Percentiles rank a stretch among this genome's conserved stretches.
These are phyloP conservation scores for Dasyprocta punctata DNA, from an alignment of 2,113 vertebrate species.

Conservation along the genomic window DNA sequence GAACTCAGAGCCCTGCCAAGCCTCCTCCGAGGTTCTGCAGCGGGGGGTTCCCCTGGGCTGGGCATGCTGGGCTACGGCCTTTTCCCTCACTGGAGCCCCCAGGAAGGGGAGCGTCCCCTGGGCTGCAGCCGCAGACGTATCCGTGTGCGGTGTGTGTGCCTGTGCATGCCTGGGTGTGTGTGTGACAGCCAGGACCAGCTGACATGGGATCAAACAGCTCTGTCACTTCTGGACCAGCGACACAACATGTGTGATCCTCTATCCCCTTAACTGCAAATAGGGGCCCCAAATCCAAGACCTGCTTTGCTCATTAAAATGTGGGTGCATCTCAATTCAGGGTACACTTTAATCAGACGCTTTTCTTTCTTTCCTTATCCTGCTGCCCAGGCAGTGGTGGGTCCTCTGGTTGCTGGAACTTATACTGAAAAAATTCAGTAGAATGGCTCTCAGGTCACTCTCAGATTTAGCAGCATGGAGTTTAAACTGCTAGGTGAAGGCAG, in stretches of 20 bases:
- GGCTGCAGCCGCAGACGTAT: no score
- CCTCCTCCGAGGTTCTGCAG: slow-evolving; percentile 27
- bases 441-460: rapidly evolving
- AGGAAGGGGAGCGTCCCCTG: no score
- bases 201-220: rapidly evolving
- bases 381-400: neutral
- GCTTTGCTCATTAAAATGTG: neutral
- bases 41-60: no score
- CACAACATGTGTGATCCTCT: rapidly evolving
- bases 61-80: no score
- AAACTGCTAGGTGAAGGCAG: neutral
- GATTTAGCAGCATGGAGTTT: rapidly evolving
- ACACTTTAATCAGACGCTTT: neutral
- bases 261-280: neutral
- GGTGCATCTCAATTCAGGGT: rapidly evolving
- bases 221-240: neutral
- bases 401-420: neutral
- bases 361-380: neutral
- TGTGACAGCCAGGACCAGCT: neutral
- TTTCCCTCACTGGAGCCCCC: no score
- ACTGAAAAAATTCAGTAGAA: neutral
- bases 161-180: neutral
- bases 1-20: slow-evolving; percentile 73
- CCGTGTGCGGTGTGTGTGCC: neutral
- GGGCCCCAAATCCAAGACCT: neutral